Percentiles rank a stretch among this genome's conserved stretches.
Conservation (phyloP, 2,797 vertebrate genomes). For the Acrocephalus scirpaceus region DNA sequence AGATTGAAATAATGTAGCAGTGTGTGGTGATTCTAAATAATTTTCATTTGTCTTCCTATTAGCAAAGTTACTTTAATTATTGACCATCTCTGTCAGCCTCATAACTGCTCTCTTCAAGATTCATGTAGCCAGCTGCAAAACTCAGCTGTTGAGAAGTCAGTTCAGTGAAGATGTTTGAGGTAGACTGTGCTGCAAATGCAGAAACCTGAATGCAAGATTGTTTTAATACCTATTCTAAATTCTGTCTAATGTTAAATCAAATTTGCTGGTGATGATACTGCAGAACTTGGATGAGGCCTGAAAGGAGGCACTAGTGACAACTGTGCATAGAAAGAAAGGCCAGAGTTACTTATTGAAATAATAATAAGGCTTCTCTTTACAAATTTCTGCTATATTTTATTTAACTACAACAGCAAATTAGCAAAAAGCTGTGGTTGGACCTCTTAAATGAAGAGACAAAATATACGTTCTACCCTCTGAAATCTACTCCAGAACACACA, state of each 20-base stretch:
- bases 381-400: neutral
- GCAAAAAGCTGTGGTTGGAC: neutral
- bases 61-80: neutral
- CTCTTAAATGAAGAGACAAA: neutral
- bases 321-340: neutral
- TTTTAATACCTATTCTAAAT: neutral
- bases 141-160: neutral
- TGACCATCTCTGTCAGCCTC: neutral
- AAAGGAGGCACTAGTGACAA: neutral
- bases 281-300: neutral
- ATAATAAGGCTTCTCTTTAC: neutral
- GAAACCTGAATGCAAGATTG: neutral
- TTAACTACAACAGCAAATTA: neutral
- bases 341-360: neutral
- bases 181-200: rapidly evolving
- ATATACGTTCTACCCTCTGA: neutral
- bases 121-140: neutral
- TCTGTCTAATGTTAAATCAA: neutral
- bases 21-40: neutral
- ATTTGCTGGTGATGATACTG: neutral
- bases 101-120: neutral
- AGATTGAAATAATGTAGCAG: neutral
- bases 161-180: neutral
- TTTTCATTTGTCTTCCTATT: neutral
- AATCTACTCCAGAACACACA: neutral